Base-by-base conservation (phyloP, 2,113 vertebrate species). In the Heptranchias perlo region DNA sequence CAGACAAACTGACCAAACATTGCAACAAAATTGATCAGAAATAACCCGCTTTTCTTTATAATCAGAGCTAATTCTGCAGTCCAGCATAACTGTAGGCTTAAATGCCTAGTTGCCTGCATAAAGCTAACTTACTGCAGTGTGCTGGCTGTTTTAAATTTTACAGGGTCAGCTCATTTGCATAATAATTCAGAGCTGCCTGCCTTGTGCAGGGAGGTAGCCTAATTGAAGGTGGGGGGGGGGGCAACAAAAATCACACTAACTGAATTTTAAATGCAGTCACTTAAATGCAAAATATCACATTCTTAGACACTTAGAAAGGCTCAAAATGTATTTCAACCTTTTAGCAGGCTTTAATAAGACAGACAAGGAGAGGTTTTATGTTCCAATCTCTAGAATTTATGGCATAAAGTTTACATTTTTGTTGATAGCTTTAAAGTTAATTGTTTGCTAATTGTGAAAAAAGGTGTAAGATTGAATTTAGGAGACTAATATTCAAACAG, bases 181-280 rank as follows among this genome's bases (percentile, higher is more conserved):
- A 78, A 78, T 78, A 78, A 78, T 78, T 78, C 73, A 78, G n/a
- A 82, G 78, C 78, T 82, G 78, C 78, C 78, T 82, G 78, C 78
- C 78, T 82, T 6, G 39, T 44, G 4, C 39, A 44, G 5, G 18
- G 78, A 44, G 18, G 78, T 44, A 82, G 39, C 39, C 39, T 82
- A 82, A 82, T 82, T 82, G 16, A 39, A 39, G 18, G 18, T 39
- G 39, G 78, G 62, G 62, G 62, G 62, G 62, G 14, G 14, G 62
- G 62, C 44, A 39, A 82, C 78, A 82, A 82, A 44, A 82, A 82
- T 82, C 78, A 44, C 14, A 21, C 78, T 82, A 44, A 16, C 78
- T 44, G 78, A 82, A 82, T 44, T 21, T 82, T 82, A 82, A 82
- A 82, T 16, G n/a, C n/a, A 82, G n/a, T 13, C 39, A 23, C 78